These are phyloP conservation scores for Haplotaxodon microlepis DNA, from an alignment of 2,113 vertebrate species.

Conservation along the genomic window DNA sequence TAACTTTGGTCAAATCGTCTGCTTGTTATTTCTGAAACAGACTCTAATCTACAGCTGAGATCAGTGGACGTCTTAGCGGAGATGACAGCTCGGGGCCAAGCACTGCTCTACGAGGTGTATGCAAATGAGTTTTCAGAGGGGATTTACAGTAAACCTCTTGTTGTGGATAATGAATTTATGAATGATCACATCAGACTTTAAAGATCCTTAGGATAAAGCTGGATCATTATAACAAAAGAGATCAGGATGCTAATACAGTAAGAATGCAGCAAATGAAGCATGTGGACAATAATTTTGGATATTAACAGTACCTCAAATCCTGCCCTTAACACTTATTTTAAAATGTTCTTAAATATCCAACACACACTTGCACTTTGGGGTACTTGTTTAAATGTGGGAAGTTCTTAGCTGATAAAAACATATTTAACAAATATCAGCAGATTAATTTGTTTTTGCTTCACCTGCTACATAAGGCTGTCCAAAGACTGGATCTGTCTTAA, in stretches of 20 bases:
- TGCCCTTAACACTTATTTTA: background rate
- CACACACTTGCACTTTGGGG: background rate
- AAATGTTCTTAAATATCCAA: background rate
- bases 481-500: background rate
- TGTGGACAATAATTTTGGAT: background rate
- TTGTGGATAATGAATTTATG: background rate
- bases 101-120: background rate
- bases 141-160: background rate
- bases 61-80: background rate
- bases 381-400: background rate
- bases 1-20: background rate
- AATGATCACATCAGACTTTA: conserved; percentile 14
- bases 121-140: background rate
- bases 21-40: background rate
- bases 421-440: background rate
- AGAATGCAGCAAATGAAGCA: background rate
- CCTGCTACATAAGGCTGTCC: rapidly evolving
- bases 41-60: background rate
- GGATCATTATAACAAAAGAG: background rate
- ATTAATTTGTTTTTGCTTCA: background rate
- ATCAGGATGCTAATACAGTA: background rate
- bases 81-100: background rate
- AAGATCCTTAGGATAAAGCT: conserved; percentile 4
- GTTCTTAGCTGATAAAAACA: background rate
- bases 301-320: background rate